Percentiles rank a stretch among this genome's conserved stretches.
phyloP scores from a whole-genome alignment of 1,140 invertebrate species.

The Drosophila ogumai region DNA sequence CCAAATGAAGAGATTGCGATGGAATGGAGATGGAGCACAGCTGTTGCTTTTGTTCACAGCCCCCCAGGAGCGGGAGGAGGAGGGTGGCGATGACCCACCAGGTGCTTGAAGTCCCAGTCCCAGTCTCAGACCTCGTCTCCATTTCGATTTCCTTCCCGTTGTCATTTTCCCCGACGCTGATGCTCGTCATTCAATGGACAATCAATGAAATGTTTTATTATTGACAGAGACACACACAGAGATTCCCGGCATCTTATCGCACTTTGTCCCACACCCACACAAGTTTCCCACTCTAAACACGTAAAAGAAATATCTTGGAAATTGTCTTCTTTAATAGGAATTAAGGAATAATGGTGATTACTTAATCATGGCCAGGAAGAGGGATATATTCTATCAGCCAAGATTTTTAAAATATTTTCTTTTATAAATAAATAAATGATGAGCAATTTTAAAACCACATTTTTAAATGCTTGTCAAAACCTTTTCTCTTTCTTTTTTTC shows the following conservation, averaged over 20 bases:
- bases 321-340: neutral
- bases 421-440: no score
- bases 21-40: slow-evolving; percentile 34
- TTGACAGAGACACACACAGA: slow-evolving; percentile 37
- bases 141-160: slow-evolving; percentile 17
- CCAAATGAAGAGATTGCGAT: slow-evolving; percentile 56
- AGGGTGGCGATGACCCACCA: slow-evolving; percentile 9
- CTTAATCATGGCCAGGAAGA: no score
- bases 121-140: slow-evolving; percentile 4
- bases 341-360: neutral
- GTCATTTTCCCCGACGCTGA: slow-evolving; percentile 24
- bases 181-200: slow-evolving; percentile 40
- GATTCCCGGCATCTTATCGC: slow-evolving; percentile 17
- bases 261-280: neutral
- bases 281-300: slow-evolving; percentile 17
- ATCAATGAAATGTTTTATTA: slow-evolving; percentile 73
- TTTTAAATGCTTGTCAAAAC: no score
- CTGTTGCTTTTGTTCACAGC: slow-evolving; percentile 45
- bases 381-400: no score
- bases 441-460: no score
- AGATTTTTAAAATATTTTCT: no score
- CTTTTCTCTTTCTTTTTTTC: neutral
- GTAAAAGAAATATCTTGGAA: neutral
- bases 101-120: slow-evolving; percentile 25
- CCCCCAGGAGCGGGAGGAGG: neutral